Evolutionary conservation across 2,797 vertebrate species (phyloP).

Genomic region (Oreochromis grahami): DNA sequence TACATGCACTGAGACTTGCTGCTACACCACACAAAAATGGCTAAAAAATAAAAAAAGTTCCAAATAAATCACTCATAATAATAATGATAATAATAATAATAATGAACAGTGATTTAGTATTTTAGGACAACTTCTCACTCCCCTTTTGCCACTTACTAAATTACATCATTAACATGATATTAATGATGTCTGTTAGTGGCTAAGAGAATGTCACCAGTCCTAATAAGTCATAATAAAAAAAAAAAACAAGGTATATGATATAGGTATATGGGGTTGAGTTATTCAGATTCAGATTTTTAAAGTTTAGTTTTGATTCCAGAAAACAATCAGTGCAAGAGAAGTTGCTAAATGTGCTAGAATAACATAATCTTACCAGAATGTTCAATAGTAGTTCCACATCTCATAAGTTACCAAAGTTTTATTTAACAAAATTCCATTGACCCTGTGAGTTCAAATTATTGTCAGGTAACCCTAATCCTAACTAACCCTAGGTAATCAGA

Average conservation of each 20-base stretch:
- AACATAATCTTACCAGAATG: neutral
- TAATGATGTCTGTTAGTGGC: neutral
- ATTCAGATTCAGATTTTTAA: neutral
- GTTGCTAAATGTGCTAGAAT: neutral
- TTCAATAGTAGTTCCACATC: neutral
- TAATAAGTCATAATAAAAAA: neutral
- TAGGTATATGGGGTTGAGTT: neutral
- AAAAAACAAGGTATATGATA: neutral
- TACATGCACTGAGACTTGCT: neutral
- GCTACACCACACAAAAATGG: neutral
- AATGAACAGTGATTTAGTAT: neutral
- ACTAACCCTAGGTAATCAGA: neutral
- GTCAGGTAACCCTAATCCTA: neutral
- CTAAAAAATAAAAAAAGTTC: neutral
- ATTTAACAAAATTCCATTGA: neutral
- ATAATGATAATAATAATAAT: fast-evolving
- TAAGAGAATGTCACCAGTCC: neutral
- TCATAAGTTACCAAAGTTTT: neutral
- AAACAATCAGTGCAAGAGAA: neutral
- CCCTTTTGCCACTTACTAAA: neutral
- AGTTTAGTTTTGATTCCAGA: neutral
- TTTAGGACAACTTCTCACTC: neutral
- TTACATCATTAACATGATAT: neutral
- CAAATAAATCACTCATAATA: neutral
- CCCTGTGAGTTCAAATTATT: neutral